Base-by-base conservation (phyloP, 1,140 invertebrate species). In the Gryon sp. region DNA sequence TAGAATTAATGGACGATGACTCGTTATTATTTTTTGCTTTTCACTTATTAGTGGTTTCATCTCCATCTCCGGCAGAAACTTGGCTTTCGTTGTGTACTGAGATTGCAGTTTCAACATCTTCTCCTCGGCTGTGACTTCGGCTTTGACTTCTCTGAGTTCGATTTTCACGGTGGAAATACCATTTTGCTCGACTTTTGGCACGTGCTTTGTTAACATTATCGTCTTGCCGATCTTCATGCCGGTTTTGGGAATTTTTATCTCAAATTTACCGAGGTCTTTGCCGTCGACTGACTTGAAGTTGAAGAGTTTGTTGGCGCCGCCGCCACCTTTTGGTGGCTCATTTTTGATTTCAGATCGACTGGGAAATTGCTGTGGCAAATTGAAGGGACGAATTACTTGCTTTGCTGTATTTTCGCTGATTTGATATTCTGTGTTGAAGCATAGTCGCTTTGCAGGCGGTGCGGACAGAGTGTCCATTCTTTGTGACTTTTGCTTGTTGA, bases 241-340 rank as follows among this genome's bases (percentile, higher is more conserved):
- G n/a, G 32, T 20, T 14, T 43, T 38, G 0, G 60, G 1, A 1
- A 80, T 12, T 14, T 79, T 34, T 0, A 83, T 32, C 4, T 84
- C 80, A 15, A 84, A 70, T 30, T 84, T 80, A 4, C 84, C 84
- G 0, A 86, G 55, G 20, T 86, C 81, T 32, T 73, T 79, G 0
- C 84, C 84, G 57, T 79, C 46, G 0, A 34, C 43, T 4, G 73
- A 68, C 14, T 78, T 76, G 19, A 85, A 40, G 32, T 84, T 80
- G 3, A 73, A 15, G 0, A 85, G 24, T 30, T 82, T 84, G 4
- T 76, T 72, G 9, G 82, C 18, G 24, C 50, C 41, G 14, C 52
- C 28, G 3, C n/a, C n/a, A n/a, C n/a, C n/a, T n/a, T n/a, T n/a
- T n/a, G n/a, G 9, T 5, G 11, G 9, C 32, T 6, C 19, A n/a